Conservation (phyloP, 2,888 invertebrate species). For the Muschampia plurimacula region DNA sequence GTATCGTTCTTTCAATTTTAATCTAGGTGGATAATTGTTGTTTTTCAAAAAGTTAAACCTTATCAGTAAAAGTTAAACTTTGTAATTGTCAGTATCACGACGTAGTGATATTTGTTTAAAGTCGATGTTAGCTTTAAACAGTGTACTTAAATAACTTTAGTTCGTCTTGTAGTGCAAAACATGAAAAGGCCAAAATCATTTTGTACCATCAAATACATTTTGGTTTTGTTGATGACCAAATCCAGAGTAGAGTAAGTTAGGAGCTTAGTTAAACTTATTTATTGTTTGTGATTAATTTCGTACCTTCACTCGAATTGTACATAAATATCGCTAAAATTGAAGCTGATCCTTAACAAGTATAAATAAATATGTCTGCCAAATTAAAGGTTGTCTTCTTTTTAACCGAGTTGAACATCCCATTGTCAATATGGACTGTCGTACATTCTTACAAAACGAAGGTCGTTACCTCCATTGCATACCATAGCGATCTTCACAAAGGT, state of each 20-base stretch:
- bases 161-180: conserved; percentile 58
- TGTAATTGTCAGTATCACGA: conserved; percentile 49
- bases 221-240: conserved; percentile 74
- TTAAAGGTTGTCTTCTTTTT: conserved; percentile 67
- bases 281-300: conserved; percentile 80
- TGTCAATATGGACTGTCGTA: conserved; percentile 30
- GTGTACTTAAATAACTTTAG: conserved; percentile 67
- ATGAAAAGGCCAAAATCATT: conserved; percentile 70
- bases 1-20: conserved; percentile 49
- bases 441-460: conserved; percentile 22
- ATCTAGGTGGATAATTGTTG: conserved; percentile 43
- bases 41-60: conserved; percentile 41
- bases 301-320: conserved; percentile 81
- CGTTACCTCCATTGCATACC: conserved; percentile 33
- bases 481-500: conserved; percentile 24
- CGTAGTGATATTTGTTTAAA: conserved; percentile 68
- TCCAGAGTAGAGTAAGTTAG: conserved; percentile 73
- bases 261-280: conserved; percentile 74
- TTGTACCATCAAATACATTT: conserved; percentile 60
- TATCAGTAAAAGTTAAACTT: conserved; percentile 44
- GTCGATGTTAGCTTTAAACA: conserved; percentile 70
- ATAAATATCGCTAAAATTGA: conserved; percentile 80
- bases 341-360: conserved; percentile 83
- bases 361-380: conserved; percentile 86
- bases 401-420: conserved; percentile 35